phyloP scores from a whole-genome alignment of 1,140 invertebrate species.

The Drepana arcuata region DNA sequence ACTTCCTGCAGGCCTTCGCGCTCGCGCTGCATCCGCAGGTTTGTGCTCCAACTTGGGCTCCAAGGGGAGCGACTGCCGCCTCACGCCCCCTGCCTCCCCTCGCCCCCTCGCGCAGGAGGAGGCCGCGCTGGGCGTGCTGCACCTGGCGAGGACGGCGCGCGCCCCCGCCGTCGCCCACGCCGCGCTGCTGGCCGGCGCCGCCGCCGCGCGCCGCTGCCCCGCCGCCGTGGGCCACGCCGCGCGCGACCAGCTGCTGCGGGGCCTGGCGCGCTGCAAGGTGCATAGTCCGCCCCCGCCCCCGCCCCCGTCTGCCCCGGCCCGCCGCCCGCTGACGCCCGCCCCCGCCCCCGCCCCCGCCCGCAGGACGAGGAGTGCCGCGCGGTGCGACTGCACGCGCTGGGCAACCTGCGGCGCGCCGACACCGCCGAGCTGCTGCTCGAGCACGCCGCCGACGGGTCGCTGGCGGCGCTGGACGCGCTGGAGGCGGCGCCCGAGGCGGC shows the following conservation, averaged over 20 bases:
- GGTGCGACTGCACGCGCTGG: conserved; percentile 25
- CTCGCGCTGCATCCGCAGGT: conserved; percentile 13
- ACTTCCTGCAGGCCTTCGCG: conserved; percentile 17
- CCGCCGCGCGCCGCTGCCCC: conserved; percentile 1
- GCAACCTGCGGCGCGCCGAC: conserved; percentile 28
- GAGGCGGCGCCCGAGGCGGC: conserved; percentile 4
- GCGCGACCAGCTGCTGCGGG: conserved; percentile 3
- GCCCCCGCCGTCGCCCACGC: conserved; percentile 2
- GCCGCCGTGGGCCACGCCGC: neutral
- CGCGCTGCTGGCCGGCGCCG: conserved; percentile 16
- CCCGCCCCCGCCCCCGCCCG: neutral
- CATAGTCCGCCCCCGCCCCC: neutral
- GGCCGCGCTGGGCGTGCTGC: conserved; percentile 10
- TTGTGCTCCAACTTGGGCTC: too few relatives aligned
- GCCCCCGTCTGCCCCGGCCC: neutral
- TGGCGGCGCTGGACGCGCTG: conserved; percentile 5
- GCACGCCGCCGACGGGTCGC: conserved; percentile 14
- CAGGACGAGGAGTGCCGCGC: conserved; percentile 25
- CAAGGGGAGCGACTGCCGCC: neutral
- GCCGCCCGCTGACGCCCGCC: neutral
- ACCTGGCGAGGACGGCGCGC: conserved; percentile 9
- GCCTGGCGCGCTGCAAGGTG: conserved; percentile 18
- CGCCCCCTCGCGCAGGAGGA: conserved; percentile 5
- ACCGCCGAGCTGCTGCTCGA: conserved; percentile 23
- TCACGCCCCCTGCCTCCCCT: too few relatives aligned